Percentiles rank a stretch among this genome's conserved stretches.
Conservation (phyloP, 2,888 invertebrate species). For the Linnaemya tessellans region DNA sequence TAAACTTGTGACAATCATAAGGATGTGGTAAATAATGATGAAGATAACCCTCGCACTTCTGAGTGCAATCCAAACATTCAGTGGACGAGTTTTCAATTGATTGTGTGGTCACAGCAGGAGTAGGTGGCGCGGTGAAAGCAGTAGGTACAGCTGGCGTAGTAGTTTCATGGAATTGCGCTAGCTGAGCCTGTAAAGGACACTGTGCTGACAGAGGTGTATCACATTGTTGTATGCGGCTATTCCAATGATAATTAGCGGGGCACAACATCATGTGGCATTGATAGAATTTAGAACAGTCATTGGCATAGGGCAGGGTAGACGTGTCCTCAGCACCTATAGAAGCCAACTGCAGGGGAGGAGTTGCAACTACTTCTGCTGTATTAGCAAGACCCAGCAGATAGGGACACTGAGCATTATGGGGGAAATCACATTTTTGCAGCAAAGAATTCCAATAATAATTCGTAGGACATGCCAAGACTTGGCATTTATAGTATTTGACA, state of each 20-base stretch:
- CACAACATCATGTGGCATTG: conserved; percentile 75
- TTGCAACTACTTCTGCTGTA: too few species aligned
- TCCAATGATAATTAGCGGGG: conserved; percentile 76
- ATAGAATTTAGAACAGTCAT: conserved; percentile 78
- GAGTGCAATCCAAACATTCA: conserved; percentile 30
- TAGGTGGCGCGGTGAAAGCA: conserved; percentile 55
- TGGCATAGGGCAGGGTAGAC: conserved; percentile 72
- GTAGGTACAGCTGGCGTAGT: conserved; percentile 67
- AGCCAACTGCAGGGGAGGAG: not conserved
- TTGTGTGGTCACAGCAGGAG: not conserved
- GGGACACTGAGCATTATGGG: conserved; percentile 74
- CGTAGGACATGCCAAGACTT: conserved; percentile 72
- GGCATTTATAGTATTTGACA: conserved; percentile 76
- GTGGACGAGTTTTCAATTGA: not conserved
- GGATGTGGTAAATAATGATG: conserved; percentile 76
- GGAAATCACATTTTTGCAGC: conserved; percentile 76
- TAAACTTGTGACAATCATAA: conserved; percentile 78
- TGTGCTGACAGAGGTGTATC: conserved; percentile 74
- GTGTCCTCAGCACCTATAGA: not conserved
- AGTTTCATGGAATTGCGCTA: conserved; percentile 6
- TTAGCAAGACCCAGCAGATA: not conserved
- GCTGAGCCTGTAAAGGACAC: conserved; percentile 66
- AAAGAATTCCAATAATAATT: conserved; percentile 76
- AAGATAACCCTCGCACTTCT: conserved; percentile 30
- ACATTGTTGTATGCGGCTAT: conserved; percentile 74